Percentiles rank a stretch among this genome's conserved stretches.
Evolutionary conservation across 2,888 invertebrate genomes (phyloP).

Genomic region (Drosophila mulleri): DNA sequence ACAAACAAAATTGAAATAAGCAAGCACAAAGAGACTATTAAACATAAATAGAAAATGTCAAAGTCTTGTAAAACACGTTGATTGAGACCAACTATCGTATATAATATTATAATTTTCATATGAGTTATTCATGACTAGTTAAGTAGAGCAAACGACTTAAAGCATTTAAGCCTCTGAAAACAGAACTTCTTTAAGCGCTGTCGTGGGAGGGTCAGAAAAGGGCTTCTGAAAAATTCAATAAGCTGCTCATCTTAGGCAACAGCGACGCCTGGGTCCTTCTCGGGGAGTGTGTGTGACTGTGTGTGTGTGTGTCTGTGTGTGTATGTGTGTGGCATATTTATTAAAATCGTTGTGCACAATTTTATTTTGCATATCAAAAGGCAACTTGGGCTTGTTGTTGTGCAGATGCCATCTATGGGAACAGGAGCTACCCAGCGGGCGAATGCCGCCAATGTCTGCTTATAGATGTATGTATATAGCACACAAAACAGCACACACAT

Average conservation of each 20-base stretch:
- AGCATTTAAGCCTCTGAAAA: constrained; percentile 38
- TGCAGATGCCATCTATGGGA: constrained; percentile 35
- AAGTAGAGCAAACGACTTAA: constrained; percentile 51
- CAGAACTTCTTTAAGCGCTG: background rate
- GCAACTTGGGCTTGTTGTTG: constrained; percentile 49
- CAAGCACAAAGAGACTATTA: background rate
- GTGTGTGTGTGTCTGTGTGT: constrained; percentile 26
- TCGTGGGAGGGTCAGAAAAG: constrained; percentile 26
- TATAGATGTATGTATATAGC: constrained; percentile 8
- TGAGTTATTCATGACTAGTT: constrained; percentile 19
- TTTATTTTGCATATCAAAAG: constrained; percentile 79
- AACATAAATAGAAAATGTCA: background rate
- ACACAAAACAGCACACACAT: constrained; percentile 30
- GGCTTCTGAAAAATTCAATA: constrained; percentile 77
- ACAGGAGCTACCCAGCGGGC: constrained; percentile 21
- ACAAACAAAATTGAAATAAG: background rate
- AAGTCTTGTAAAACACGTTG: background rate
- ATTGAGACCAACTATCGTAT: background rate
- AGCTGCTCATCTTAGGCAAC: constrained; percentile 51
- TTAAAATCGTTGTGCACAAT: constrained; percentile 78
- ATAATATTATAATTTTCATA: background rate
- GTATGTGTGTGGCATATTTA: constrained; percentile 68
- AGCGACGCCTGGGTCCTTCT: constrained; percentile 24
- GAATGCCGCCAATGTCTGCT: constrained; percentile 4
- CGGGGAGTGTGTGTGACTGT: constrained; percentile 7